These are phyloP conservation scores for Eupeodes latifasciatus DNA, from an alignment of 2,888 invertebrate species.

Conservation along the genomic window DNA sequence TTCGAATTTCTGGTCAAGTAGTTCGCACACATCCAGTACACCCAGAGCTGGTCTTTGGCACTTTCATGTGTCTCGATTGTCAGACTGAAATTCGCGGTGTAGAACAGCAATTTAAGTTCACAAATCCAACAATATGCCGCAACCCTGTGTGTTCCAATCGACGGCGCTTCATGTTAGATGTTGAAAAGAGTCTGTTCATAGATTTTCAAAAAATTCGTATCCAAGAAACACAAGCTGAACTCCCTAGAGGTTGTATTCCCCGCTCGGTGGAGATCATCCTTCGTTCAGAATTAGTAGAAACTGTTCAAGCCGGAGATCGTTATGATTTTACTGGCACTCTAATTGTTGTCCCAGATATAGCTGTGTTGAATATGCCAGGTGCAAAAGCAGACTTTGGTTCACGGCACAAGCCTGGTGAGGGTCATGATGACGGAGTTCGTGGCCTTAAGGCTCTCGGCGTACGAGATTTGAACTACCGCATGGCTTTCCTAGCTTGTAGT, in stretches of 20 bases:
- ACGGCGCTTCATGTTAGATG: slow-evolving; percentile 94
- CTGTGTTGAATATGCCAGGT: slow-evolving; percentile 93
- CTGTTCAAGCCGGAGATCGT: slow-evolving; percentile 90
- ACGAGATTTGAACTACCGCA: slow-evolving; percentile 91
- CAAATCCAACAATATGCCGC: slow-evolving; percentile 97
- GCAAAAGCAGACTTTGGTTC: slow-evolving; percentile 93
- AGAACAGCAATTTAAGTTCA: slow-evolving; percentile 99
- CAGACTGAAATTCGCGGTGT: slow-evolving; percentile 97
- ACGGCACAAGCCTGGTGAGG: slow-evolving; percentile 89
- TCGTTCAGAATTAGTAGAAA: slow-evolving; percentile 97
- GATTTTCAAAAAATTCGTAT: slow-evolving; percentile 99
- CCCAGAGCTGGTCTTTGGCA: slow-evolving; percentile 95
- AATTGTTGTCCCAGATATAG: slow-evolving; percentile 98
- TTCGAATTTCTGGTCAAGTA: slow-evolving; percentile 97
- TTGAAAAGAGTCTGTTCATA: slow-evolving; percentile 96
- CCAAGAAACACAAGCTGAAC: slow-evolving; percentile 98
- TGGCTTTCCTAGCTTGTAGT: slow-evolving; percentile 97
- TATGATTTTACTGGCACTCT: slow-evolving; percentile 98
- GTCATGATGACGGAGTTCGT: slow-evolving; percentile 93
- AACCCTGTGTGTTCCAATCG: slow-evolving; percentile 98
- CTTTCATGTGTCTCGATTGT: slow-evolving; percentile 98
- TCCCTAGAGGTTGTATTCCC: slow-evolving; percentile 98
- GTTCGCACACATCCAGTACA: slow-evolving; percentile 99
- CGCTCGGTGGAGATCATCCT: slow-evolving; percentile 97
- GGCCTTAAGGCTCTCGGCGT: slow-evolving; percentile 93